Evolutionary conservation across 2,113 vertebrate genomes (phyloP), one percentile per base, ranked within the genome.

Genomic region (Gyps fulvus): DNA sequence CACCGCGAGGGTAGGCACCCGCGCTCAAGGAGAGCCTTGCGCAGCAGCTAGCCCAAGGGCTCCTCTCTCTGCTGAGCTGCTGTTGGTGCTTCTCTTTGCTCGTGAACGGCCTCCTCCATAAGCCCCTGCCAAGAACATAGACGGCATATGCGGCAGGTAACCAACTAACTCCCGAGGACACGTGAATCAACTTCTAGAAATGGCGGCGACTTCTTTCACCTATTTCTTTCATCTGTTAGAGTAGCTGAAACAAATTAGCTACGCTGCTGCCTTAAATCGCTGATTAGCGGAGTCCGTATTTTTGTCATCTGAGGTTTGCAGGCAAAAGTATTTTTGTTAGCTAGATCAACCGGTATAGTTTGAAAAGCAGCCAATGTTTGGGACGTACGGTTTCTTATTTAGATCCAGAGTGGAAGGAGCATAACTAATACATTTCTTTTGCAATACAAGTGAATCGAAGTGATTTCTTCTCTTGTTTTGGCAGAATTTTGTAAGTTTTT

Each of bases 11-110:
- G 43, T 36, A 59, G 65, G 25, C 10, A 21, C 31, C 47, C 66
- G 65, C 1, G 0, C 22, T 43, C 36, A 42, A 17, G 0, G 1
- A 13, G 13, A 83, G 42, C 59, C 29, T 27, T 2, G 9, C 2
- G 4, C 5, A 15, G 34, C 73, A 74, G 50, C 78, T 18, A 55
- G 78, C 52, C 65, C 6, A 1, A 79, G 62, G 47, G 66, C 49
- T 93, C 29, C 43, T 82, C 23, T 89, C 71, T 58, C 78, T 90
- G 76, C 71, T 47, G 89, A 67, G 50, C 8, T 58, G 13, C 61
- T 63, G 32, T 17, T 38, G n/a, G 11, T 36, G 55, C 25, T 87
- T 58, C 69, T 67, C n/a, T 49, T 54, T 32, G 31, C 69, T 78
- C 1, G 0, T 58, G 50, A 63, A 29, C 1, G 11, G 38, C 55